Conservation (phyloP, 2,888 invertebrate genomes). For the Lydus trimaculatus region DNA sequence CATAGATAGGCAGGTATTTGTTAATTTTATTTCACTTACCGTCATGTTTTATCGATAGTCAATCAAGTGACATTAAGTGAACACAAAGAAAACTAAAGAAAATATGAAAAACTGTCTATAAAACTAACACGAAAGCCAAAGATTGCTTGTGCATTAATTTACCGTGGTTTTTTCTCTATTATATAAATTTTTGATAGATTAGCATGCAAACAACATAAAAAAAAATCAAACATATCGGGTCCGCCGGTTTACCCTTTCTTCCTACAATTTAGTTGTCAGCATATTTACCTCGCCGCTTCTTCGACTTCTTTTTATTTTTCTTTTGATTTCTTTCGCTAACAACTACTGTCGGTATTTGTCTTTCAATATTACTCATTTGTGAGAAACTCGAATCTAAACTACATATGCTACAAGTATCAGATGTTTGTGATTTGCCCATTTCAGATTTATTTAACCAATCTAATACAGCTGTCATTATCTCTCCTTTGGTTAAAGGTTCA, state of each 20-base stretch:
- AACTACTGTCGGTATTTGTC: constrained; percentile 20
- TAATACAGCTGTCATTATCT: constrained; percentile 55
- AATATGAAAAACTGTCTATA: constrained; percentile 33
- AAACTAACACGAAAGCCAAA: constrained; percentile 46
- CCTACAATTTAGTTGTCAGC: background rate
- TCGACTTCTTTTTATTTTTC: constrained; percentile 18
- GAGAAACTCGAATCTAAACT: constrained; percentile 23
- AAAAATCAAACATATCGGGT: constrained; percentile 60
- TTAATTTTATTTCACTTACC: constrained; percentile 37
- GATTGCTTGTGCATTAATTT: constrained; percentile 48
- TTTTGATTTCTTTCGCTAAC: constrained; percentile 20
- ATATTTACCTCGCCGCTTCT: constrained; percentile 19
- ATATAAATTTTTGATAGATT: constrained; percentile 18
- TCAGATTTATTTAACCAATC: constrained; percentile 56
- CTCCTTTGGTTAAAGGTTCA: constrained; percentile 53
- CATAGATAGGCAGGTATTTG: constrained; percentile 47
- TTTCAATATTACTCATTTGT: constrained; percentile 12
- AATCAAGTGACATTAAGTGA: constrained; percentile 35
- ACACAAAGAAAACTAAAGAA: constrained; percentile 39
- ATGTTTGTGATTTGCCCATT: constrained; percentile 17
- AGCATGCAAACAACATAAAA: constrained; percentile 45
- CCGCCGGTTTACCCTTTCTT: constrained; percentile 39
- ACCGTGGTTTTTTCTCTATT: constrained; percentile 9
- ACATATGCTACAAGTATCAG: constrained; percentile 19
- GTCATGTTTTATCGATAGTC: constrained; percentile 25